phyloP scores from a whole-genome alignment of 2,113 vertebrate genomes.

The Illadopsis cleaveri region DNA sequence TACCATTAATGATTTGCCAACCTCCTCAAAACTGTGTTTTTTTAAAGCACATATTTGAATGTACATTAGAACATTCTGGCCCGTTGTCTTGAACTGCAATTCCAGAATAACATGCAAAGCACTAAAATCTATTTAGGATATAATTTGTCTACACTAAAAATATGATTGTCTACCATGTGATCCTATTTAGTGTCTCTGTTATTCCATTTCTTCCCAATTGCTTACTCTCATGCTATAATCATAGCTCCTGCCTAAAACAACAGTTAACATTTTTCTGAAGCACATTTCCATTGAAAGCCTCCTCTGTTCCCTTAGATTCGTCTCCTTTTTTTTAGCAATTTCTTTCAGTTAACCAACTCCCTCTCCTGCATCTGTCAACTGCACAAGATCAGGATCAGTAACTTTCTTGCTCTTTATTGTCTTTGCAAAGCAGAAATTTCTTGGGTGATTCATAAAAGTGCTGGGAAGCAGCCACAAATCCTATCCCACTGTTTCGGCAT shows the following conservation, averaged over 20 bases:
- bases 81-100: background rate
- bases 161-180: background rate
- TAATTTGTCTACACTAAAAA: background rate
- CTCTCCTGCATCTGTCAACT: background rate
- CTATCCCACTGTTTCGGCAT: background rate
- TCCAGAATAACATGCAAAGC: background rate
- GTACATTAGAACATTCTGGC: background rate
- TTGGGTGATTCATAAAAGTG: background rate
- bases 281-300: background rate
- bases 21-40: fast-evolving
- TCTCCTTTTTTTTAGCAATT: background rate
- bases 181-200: background rate
- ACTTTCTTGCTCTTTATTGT: background rate
- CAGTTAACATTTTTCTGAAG: background rate
- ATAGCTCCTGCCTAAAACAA: background rate
- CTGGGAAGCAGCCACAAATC: background rate
- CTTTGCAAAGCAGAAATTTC: background rate
- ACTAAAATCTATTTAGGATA: background rate
- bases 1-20: background rate
- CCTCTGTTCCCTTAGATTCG: background rate
- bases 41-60: background rate
- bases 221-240: background rate
- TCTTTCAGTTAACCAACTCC: background rate
- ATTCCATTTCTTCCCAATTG: background rate
- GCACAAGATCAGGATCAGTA: background rate